These are phyloP conservation scores for Coleophora deauratella DNA, from an alignment of 2,888 invertebrate genomes.

Conservation along the genomic window DNA sequence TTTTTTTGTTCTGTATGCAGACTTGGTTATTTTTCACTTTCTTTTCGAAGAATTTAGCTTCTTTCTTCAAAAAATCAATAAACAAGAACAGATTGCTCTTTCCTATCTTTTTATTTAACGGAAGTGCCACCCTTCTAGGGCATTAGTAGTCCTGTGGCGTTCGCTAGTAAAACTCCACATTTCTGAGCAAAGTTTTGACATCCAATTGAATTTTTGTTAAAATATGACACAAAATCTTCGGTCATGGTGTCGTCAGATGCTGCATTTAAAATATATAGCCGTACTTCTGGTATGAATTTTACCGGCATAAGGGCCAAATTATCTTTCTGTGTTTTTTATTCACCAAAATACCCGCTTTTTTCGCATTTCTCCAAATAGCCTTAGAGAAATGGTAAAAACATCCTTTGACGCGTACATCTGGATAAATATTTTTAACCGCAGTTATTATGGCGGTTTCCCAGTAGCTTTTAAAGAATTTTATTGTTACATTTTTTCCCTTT, in stretches of 20 bases:
- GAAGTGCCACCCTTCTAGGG: conserved; percentile 2
- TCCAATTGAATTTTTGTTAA: conserved; percentile 2
- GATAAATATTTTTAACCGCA: neutral
- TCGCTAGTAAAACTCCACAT: conserved; percentile 2
- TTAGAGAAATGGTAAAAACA: neutral
- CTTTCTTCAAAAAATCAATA: conserved; percentile 4
- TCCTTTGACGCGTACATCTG: neutral
- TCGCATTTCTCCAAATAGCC: neutral
- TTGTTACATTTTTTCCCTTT: neutral
- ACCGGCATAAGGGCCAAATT: conserved; percentile 2
- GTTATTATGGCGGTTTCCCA: neutral
- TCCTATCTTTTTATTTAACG: conserved; percentile 3
- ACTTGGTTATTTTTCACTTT: neutral
- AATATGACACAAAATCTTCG: conserved; percentile 1
- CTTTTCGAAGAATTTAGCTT: neutral
- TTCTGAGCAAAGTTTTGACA: conserved; percentile 1
- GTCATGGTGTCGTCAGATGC: neutral
- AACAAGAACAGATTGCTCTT: conserved; percentile 2
- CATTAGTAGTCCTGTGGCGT: conserved; percentile 2
- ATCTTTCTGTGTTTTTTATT: conserved; percentile 4
- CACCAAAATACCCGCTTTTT: neutral
- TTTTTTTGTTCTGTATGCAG: neutral
- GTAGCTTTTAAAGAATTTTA: neutral
- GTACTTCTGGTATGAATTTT: conserved; percentile 1
- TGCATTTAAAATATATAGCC: conserved; percentile 1